Evolutionary conservation across 2,113 vertebrate genomes (phyloP), one percentile per base, ranked within the genome.

Genomic region (Egretta garzetta): DNA sequence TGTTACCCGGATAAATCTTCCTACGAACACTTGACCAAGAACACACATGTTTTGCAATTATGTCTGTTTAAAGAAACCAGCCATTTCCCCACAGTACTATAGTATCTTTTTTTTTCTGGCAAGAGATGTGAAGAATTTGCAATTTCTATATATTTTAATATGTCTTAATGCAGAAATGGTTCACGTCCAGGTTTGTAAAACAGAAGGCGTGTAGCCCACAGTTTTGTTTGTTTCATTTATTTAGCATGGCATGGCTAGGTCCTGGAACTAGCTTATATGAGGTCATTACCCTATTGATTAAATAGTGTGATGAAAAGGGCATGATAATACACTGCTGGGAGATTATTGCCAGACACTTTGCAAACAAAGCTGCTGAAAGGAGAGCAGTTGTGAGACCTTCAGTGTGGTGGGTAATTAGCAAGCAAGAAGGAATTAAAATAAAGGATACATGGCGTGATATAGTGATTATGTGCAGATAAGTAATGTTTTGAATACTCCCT

Each of bases 251-350:
- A 83, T 97, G 96, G 93, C 96, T 97, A 66, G 92, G 93, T 91
- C 93, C 71, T 96, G 94, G 68, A 95, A 97, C 85, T 94, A 83
- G 93, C 97, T 95, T 86, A 81, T 97, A 79, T 59, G 83, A 98
- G 95, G 97, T 97, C 97, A 96, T 98, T 97, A 96, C 95, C 97
- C 97, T 98, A 98, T 98, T 98, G 98, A 98, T 98, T 98, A 98
- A 98, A 97, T 95, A 98, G 98, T 96, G 98, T 97, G 98, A 97
- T 98, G 98, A 98, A 98, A 98, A 97, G 97, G 86, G 96, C 96
- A 60, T 66, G 72, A 96, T 97, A 97, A 97, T 97, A 93, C 96
- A 95, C 96, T 97, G 97, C 95, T 97, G 97, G 97, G 97, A 97
- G 97, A 98, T 98, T 97, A 98, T 98, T 98, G 96, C 98, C 98